Base-by-base conservation (phyloP, 2,797 vertebrate species). In the Pseudochaenichthys georgianus region DNA sequence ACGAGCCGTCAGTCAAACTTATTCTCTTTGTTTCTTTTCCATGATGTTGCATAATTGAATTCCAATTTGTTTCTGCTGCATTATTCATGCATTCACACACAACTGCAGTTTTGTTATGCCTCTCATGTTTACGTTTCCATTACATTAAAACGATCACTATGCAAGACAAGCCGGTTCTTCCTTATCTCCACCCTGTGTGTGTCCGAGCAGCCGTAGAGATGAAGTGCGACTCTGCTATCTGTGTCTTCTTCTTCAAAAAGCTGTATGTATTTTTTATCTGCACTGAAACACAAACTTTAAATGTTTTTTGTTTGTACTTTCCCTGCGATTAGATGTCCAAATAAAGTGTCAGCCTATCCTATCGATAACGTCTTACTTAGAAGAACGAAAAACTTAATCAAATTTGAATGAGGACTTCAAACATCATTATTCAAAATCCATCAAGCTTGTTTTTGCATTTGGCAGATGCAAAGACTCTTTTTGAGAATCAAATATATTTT, bases 401-500 rank as follows among this genome's bases (percentile, higher is more conserved):
- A n/a, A 66, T 73, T 75, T 75, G 48, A 58, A 47, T 5, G 7
- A 65, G 34, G 52, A 70, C 28, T 75, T 15, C 67, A 55, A 65
- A 57, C 48, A 8, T 34, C 16, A 58, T 77, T 64, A 70, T 76
- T 57, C 31, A 47, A 50, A 73, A 47, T 38, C 28, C 52, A 67
- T 53, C 45, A 55, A 51, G 38, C 57, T 65, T 57, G 21, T 48
- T 83, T 73, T 72, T 61, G 51, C 34, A 38, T 76, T 81, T 73
- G 38, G 51, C 45, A 77, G 21, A 21, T 21, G 21, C 21, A 21
- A 21, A 21, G 45, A 1, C 80, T 75, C 50, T 70, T 79, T 70
- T 78, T 23, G 51, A 46, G 57, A 80, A 71, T 75, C 70, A 53
- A 70, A 83, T 88, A 69, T 78, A 60, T 83, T 82, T 85, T 23